Conservation (phyloP, 2,113 vertebrate genomes). For the Dipodomys ordii region DNA sequence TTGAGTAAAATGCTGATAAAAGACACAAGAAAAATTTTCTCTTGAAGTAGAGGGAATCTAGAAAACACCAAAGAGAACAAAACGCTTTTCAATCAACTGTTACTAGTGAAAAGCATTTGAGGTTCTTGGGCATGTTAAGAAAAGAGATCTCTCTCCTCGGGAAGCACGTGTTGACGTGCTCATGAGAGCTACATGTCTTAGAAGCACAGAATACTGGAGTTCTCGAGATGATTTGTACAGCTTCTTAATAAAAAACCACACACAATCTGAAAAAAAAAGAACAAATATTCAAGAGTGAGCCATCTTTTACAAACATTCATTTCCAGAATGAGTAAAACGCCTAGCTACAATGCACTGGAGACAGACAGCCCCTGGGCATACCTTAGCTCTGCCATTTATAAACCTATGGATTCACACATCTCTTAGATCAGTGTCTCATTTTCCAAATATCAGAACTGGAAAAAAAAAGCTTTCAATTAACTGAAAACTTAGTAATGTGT, state of each 20-base stretch:
- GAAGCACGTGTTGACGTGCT: neutral
- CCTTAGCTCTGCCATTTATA: neutral
- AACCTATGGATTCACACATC: neutral
- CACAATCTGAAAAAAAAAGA: conserved; percentile 39
- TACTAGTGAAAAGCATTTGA: conserved; percentile 51
- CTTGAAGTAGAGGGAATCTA: neutral
- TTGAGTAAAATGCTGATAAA: conserved; percentile 33
- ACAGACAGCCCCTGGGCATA: neutral
- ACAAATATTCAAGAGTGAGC: conserved; percentile 20
- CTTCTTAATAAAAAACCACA: neutral
- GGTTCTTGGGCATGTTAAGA: conserved; percentile 40
- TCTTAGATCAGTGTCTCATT: neutral
- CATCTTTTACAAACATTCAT: conserved; percentile 30
- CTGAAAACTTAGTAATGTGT: conserved; percentile 1
- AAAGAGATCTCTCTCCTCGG: conserved; percentile 35
- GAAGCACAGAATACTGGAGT: conserved; percentile 24
- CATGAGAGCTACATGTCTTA: neutral
- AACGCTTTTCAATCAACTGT: conserved; percentile 28
- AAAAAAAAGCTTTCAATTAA: neutral
- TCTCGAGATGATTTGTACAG: neutral
- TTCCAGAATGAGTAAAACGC: neutral
- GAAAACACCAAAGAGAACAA: conserved; percentile 38
- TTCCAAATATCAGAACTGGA: conserved; percentile 40
- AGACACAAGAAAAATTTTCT: conserved; percentile 31
- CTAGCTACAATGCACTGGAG: neutral